Evolutionary conservation across 2,797 vertebrate genomes (phyloP), one percentile per base, ranked within the genome.

Genomic region (Remorina albescens): DNA sequence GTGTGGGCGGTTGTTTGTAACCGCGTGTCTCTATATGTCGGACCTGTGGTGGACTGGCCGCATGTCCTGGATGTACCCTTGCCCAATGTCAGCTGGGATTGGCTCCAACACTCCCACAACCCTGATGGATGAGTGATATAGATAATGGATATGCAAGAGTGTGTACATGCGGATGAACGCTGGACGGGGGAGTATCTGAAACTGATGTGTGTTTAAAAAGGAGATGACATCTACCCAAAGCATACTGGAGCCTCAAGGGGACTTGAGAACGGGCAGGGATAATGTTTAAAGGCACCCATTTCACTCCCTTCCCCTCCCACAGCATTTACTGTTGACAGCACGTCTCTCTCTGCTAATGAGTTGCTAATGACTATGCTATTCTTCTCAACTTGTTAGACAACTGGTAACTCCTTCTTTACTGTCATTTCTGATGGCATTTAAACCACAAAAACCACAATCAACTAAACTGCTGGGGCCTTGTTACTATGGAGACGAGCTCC

Each of bases 401-500:
- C 23, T 11, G 1, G 55, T 49, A 42, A 67, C 66, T 76, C 67
- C 44, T 71, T 57, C 4, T 3, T 39, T 39, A 49, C 42, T 74
- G 59, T 76, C 84, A 49, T 74, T 71, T 78, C 55, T 5, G 21
- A 50, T 79, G 78, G 69, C 71, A 81, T 87, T 90, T 44, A 71
- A 75, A 79, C 70, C 60, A 36, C 60, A 81, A 61, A 84, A 74
- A 21, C 5, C 12, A 0, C 58, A 34, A 74, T 76, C 11, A 34
- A 68, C 57, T 56, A 42, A 80, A 60, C 55, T 64, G 65, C 55
- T 0, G 6, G 15, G 26, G 21, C 34, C 26, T 65, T 55, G 87
- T 90, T 89, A 41, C 89, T 61, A 87, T 87, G 84, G 84, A 41
- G 72, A 91, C 53, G 11, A 49, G 21, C 69, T 51, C 41, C 57